These are phyloP conservation scores for Gyrodactylus salaris DNA, from an alignment of 1,140 invertebrate species.

Conservation along the genomic window DNA sequence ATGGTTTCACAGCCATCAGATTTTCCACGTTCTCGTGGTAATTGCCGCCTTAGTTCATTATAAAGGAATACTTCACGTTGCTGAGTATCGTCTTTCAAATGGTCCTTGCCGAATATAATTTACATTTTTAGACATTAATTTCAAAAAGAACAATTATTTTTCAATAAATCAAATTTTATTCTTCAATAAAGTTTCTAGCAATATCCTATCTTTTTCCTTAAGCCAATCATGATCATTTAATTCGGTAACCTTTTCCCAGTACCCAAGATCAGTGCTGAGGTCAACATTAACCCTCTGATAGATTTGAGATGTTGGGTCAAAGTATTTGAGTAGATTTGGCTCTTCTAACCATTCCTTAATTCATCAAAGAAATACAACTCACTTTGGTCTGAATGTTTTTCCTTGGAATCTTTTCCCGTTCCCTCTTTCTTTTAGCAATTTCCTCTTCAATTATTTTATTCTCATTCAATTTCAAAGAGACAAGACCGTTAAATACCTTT, in stretches of 20 bases:
- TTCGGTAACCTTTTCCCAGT: not conserved
- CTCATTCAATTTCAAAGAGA: not conserved
- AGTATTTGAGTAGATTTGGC: not conserved
- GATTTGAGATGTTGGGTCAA: not conserved
- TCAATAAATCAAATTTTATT: not conserved
- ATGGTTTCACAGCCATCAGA: slow-evolving; percentile 10
- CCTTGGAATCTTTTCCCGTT: not conserved
- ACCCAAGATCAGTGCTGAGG: not conserved
- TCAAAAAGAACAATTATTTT: not conserved
- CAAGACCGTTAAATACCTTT: not conserved
- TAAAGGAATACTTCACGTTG: slow-evolving; percentile 2
- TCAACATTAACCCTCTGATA: not conserved
- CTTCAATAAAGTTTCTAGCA: not conserved
- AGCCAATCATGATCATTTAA: not conserved
- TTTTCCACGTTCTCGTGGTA: slow-evolving; percentile 9
- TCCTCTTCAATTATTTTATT: not conserved
- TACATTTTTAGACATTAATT: not conserved
- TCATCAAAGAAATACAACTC: not conserved
- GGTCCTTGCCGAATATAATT: not conserved
- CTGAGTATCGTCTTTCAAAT: slow-evolving; percentile 4
- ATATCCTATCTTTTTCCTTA: not conserved
- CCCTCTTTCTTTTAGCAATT: not conserved
- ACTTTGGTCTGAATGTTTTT: not conserved
- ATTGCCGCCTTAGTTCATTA: slow-evolving; percentile 4
- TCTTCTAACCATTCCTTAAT: not conserved